These are phyloP conservation scores for Oryzias sinensis DNA, from an alignment of 2,797 vertebrate species.

Conservation along the genomic window DNA sequence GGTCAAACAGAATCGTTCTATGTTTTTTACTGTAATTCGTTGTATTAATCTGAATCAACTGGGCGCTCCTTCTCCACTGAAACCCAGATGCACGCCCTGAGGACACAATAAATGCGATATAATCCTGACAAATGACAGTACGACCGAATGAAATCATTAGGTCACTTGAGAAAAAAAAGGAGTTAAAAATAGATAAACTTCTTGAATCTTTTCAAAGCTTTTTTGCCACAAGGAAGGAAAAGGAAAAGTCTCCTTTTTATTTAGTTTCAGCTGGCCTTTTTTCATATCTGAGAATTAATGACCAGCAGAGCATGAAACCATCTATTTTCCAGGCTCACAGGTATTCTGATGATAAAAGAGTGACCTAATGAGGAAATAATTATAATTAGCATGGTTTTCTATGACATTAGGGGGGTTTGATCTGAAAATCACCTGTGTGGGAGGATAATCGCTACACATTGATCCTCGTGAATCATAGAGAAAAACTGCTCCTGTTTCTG, in stretches of 20 bases:
- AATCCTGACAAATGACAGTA: constrained; percentile 7
- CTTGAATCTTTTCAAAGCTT: too few species aligned
- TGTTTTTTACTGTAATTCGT: too few species aligned
- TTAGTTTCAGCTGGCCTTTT: background rate
- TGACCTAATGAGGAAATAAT: constrained; percentile 52
- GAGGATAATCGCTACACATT: constrained; percentile 29
- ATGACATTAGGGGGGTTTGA: constrained; percentile 48
- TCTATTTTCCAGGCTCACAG: background rate
- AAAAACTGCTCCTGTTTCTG: background rate
- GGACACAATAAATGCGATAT: constrained; percentile 40
- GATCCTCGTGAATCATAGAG: constrained; percentile 30
- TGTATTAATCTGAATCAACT: constrained; percentile 9
- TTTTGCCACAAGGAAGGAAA: too few species aligned
- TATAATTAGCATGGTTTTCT: constrained; percentile 48
- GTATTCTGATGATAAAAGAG: constrained; percentile 25
- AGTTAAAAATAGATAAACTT: too few species aligned
- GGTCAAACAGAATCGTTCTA: too few species aligned
- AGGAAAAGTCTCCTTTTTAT: background rate
- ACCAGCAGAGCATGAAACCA: constrained; percentile 17
- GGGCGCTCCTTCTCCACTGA: constrained; percentile 7
- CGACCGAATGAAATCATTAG: background rate
- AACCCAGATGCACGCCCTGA: constrained; percentile 29
- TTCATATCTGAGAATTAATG: background rate
- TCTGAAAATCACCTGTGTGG: constrained; percentile 40
- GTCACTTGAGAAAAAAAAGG: too few species aligned